Percentiles rank a stretch among this genome's conserved stretches.
These are phyloP conservation scores for Coilia nasus DNA, from an alignment of 2,797 vertebrate genomes.

Conservation along the genomic window DNA sequence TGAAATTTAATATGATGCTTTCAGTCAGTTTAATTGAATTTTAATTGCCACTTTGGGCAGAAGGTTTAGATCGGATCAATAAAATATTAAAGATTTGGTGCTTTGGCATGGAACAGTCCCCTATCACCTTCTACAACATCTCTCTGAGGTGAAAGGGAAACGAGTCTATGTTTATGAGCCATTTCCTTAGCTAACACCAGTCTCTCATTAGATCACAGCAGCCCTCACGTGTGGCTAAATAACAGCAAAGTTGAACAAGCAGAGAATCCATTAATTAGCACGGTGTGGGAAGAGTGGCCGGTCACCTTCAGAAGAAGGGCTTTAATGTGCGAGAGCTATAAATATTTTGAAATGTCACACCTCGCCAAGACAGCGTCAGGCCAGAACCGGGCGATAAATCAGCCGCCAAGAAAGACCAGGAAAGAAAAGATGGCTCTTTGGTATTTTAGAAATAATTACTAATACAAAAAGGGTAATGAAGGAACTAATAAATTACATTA, in stretches of 20 bases:
- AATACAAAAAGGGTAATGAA: constrained; percentile 99
- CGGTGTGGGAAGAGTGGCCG: constrained; percentile 86
- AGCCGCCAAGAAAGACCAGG: constrained; percentile 84
- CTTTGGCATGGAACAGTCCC: constrained; percentile 83
- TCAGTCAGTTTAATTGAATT: constrained; percentile 99
- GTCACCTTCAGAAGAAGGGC: constrained; percentile 99
- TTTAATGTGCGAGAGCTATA: constrained; percentile 99
- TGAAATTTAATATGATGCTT: constrained; percentile 99
- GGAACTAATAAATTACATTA: constrained; percentile 95
- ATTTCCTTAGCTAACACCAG: constrained; percentile 66
- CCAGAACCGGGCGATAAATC: constrained; percentile 89
- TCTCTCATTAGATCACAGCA: constrained; percentile 78
- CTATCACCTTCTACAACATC: constrained; percentile 58
- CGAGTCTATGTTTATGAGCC: constrained; percentile 84
- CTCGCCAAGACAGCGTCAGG: constrained; percentile 96
- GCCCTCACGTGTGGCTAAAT: constrained; percentile 81
- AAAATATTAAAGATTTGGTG: constrained; percentile 99
- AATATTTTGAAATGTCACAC: constrained; percentile 99
- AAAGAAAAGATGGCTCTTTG: constrained; percentile 97
- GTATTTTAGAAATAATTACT: constrained; percentile 99
- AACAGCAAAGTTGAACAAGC: constrained; percentile 81
- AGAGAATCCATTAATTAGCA: constrained; percentile 91
- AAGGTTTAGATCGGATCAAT: constrained; percentile 99
- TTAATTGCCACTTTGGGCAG: constrained; percentile 99
- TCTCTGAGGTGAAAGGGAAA: constrained; percentile 62